A percentile compares a stretch with the other conserved stretches of the same genome.
Evolutionary conservation across 2,888 invertebrate genomes (phyloP).

Genomic region (Oasisia sp.): DNA sequence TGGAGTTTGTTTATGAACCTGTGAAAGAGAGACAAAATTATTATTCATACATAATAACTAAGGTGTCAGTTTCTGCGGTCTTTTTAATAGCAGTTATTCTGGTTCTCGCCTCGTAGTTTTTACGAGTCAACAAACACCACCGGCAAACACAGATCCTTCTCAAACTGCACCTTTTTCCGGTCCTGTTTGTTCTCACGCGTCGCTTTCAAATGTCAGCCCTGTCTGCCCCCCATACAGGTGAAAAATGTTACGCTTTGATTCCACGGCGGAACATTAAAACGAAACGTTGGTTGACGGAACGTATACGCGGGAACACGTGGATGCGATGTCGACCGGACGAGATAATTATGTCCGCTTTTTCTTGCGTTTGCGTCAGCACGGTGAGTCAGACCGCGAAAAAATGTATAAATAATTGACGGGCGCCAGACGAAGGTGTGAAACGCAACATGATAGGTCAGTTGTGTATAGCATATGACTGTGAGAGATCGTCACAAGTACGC

Average conservation of each 20-base stretch:
- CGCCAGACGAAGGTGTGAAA: not conserved
- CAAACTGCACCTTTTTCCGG: not conserved
- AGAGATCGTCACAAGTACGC: not conserved
- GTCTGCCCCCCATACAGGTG: not conserved
- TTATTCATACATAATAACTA: not conserved
- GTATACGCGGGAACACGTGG: not conserved
- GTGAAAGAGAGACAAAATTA: not conserved
- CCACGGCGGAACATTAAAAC: not conserved
- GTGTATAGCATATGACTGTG: not conserved
- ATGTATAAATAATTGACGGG: conserved; percentile 1
- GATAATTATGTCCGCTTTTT: not conserved
- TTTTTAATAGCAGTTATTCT: not conserved
- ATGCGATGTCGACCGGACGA: not conserved
- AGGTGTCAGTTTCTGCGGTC: not conserved
- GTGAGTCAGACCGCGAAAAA: not conserved
- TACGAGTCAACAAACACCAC: not conserved
- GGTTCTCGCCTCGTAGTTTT: not conserved
- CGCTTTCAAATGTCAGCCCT: not conserved
- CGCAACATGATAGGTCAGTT: conserved; percentile 8
- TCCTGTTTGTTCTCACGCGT: not conserved
- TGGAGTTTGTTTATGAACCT: not conserved
- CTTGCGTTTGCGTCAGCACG: not conserved
- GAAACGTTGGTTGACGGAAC: not conserved
- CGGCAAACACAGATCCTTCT: not conserved
- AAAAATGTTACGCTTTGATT: not conserved